phyloP scores from a whole-genome alignment of 2,113 vertebrate genomes.

The Rhinolophus ferrumequinum region DNA sequence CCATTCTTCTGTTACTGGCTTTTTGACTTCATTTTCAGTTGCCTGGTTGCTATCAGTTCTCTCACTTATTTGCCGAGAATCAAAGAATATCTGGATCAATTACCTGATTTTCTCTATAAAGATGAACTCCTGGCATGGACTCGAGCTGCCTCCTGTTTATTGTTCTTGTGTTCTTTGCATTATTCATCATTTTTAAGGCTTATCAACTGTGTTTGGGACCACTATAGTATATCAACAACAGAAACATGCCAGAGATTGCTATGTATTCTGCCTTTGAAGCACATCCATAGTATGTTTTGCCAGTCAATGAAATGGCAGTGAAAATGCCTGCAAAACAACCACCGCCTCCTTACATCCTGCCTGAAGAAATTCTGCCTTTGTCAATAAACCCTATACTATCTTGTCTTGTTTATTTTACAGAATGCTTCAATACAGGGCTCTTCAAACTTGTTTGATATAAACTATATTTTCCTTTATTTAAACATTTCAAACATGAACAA shows the following conservation, averaged over 20 bases:
- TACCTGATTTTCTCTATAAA: constrained; percentile 98
- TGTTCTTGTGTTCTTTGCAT: constrained; percentile 93
- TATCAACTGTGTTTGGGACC: constrained; percentile 99
- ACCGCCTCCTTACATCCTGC: constrained; percentile 92
- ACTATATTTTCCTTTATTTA: constrained; percentile 80
- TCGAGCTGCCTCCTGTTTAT: constrained; percentile 97
- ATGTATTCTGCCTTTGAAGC: constrained; percentile 91
- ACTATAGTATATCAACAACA: constrained; percentile 98
- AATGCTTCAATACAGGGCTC: constrained; percentile 85
- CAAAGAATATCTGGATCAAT: constrained; percentile 97
- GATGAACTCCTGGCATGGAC: constrained; percentile 96
- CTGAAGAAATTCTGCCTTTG: constrained; percentile 79
- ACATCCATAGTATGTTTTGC: constrained; percentile 92
- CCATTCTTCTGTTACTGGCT: constrained; percentile 98
- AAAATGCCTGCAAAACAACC: constrained; percentile 96
- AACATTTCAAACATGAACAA: constrained; percentile 84
- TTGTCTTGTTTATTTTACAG: constrained; percentile 83
- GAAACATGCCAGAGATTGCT: constrained; percentile 92
- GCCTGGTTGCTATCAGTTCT: constrained; percentile 96
- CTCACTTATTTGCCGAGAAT: constrained; percentile 97
- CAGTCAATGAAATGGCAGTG: constrained; percentile 98
- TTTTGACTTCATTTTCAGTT: constrained; percentile 97
- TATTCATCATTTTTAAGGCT: constrained; percentile 95
- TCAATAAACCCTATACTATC: constrained; percentile 82
- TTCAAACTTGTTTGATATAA: constrained; percentile 83